phyloP scores from a whole-genome alignment of 2,888 invertebrate genomes.

The Netelia fuscicornis region DNA sequence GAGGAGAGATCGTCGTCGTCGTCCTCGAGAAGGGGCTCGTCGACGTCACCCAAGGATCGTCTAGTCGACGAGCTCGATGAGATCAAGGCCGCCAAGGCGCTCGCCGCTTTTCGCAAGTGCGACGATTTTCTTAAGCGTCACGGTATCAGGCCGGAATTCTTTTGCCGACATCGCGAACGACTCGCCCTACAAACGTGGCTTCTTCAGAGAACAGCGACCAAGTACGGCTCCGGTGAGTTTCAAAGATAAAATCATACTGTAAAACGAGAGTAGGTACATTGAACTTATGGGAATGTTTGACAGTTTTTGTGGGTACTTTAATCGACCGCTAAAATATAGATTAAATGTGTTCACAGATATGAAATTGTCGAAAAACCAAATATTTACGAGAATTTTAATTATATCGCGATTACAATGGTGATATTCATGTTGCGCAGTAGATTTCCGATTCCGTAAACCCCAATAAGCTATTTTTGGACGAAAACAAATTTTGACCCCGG shows the following conservation, averaged over 20 bases:
- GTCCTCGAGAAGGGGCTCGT: constrained; percentile 75
- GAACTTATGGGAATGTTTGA: no score
- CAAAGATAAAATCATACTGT: not conserved
- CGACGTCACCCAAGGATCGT: constrained; percentile 69
- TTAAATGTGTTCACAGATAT: no score
- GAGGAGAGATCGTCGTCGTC: constrained; percentile 86
- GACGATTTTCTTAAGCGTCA: constrained; percentile 88
- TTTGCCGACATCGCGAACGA: constrained; percentile 89
- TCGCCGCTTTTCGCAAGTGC: constrained; percentile 86
- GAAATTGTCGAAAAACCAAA: no score
- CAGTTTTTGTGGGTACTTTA: no score
- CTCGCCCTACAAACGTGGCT: constrained; percentile 81
- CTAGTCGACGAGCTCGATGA: constrained; percentile 76
- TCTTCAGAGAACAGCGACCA: constrained; percentile 76
- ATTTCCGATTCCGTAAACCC: no score
- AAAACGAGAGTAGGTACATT: not conserved
- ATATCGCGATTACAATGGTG: no score
- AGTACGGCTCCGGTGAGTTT: constrained; percentile 79
- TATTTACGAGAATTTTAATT: no score
- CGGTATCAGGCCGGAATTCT: constrained; percentile 91
- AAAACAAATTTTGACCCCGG: no score
- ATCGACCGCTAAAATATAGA: no score
- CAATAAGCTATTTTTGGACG: no score
- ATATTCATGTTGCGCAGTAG: no score
- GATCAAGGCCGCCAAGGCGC: constrained; percentile 79